Conservation (phyloP, 2,888 invertebrate species). For the Drosophila longiperda region DNA sequence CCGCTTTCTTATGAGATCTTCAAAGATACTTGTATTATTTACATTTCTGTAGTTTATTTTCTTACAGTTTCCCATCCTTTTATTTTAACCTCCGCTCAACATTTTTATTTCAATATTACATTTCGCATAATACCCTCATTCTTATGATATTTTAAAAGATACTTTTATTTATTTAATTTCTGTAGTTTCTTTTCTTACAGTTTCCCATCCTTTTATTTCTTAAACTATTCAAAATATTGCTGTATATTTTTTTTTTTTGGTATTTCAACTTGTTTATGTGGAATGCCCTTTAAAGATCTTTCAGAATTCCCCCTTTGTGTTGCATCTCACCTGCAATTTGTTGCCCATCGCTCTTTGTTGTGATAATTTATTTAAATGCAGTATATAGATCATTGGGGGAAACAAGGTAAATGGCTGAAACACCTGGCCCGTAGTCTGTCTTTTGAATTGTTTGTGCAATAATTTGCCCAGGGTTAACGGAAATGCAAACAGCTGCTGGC, state of each 20-base stretch:
- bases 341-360: constrained; percentile 47
- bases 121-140: no score
- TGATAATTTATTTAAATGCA: constrained; percentile 71
- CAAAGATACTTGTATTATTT: no score
- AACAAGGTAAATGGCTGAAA: constrained; percentile 20
- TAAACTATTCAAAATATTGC: background rate
- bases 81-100: background rate
- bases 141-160: no score
- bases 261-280: constrained; percentile 18
- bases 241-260: background rate
- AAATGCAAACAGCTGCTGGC: constrained; percentile 45
- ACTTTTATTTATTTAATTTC: background rate
- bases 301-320: constrained; percentile 1
- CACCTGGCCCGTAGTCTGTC: constrained; percentile 53
- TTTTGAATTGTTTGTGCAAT: constrained; percentile 37
- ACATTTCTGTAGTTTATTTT: background rate
- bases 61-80: background rate
- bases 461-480: constrained; percentile 41
- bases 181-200: background rate
- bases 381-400: constrained; percentile 54
- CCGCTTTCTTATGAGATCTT: no score
- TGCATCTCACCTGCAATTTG: constrained; percentile 29
- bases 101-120: background rate
- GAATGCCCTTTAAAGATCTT: background rate
- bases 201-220: background rate